Evolutionary conservation across 2,797 vertebrate genomes (phyloP).

Genomic region (Zonotrichia albicollis): DNA sequence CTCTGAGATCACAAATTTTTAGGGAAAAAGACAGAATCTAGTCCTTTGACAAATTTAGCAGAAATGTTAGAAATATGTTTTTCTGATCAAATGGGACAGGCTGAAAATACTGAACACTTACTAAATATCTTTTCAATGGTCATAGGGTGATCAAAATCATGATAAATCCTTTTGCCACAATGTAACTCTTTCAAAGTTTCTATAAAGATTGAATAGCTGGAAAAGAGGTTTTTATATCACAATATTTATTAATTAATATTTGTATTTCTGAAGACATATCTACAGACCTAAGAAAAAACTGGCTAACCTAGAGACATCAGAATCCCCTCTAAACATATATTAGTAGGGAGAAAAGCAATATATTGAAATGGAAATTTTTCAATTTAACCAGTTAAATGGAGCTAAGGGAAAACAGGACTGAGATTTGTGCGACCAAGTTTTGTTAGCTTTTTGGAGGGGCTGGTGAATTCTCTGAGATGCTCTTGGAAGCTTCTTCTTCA

Average conservation of each 20-base stretch:
- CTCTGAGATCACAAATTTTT: not conserved
- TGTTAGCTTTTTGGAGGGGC: not conserved
- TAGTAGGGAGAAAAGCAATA: not conserved
- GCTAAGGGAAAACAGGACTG: not conserved
- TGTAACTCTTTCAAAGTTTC: not conserved
- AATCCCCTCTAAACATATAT: not conserved
- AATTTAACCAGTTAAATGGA: not conserved
- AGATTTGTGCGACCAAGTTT: accelerated
- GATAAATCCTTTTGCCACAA: not conserved
- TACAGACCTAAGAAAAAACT: not conserved
- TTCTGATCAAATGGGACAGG: not conserved
- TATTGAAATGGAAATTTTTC: not conserved
- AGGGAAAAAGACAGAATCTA: not conserved
- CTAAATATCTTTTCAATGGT: not conserved
- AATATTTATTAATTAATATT: not conserved
- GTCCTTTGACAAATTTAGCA: not conserved
- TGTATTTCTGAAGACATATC: not conserved
- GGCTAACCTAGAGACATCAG: not conserved
- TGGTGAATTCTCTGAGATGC: not conserved
- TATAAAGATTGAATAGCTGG: not conserved
- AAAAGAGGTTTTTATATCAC: not conserved
- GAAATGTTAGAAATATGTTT: not conserved
- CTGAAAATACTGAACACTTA: not conserved
- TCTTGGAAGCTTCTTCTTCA: not conserved
- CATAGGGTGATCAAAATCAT: not conserved